These are phyloP conservation scores for Scaptomyza flava DNA, from an alignment of 2,888 invertebrate species.

Conservation along the genomic window DNA sequence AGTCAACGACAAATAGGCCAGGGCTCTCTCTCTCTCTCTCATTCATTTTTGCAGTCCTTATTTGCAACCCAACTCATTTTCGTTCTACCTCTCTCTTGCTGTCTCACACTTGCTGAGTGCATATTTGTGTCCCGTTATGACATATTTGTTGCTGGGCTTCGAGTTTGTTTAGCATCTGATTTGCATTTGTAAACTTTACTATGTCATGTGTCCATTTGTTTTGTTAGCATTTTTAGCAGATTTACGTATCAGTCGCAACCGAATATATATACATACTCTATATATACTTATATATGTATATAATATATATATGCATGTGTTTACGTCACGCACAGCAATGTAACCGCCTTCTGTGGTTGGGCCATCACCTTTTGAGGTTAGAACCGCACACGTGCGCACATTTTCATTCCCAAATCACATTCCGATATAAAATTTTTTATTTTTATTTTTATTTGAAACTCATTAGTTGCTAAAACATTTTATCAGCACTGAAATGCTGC, in stretches of 20 bases:
- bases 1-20: constrained; percentile 71
- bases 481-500: constrained; percentile 65
- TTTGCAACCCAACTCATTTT: not conserved
- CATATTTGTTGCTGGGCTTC: constrained; percentile 75
- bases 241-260: constrained; percentile 66
- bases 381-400: constrained; percentile 33
- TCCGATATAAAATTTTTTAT: constrained; percentile 12
- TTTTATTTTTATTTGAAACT: constrained; percentile 64
- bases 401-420: constrained; percentile 10
- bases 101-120: constrained; percentile 36
- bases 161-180: constrained; percentile 78
- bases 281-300: not conserved
- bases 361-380: constrained; percentile 39
- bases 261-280: not conserved
- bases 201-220: constrained; percentile 66
- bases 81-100: not conserved
- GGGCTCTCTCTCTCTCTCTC: constrained; percentile 40
- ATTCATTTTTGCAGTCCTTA: constrained; percentile 2
- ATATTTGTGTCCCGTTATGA: constrained; percentile 69
- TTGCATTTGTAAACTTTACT: constrained; percentile 79
- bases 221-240: constrained; percentile 60
- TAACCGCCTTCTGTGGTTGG: not conserved
- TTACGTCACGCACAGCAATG: not conserved
- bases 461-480: constrained; percentile 65
- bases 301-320: not conserved